Evolutionary conservation across 2,113 vertebrate genomes (phyloP).

Genomic region (Rynchops niger): DNA sequence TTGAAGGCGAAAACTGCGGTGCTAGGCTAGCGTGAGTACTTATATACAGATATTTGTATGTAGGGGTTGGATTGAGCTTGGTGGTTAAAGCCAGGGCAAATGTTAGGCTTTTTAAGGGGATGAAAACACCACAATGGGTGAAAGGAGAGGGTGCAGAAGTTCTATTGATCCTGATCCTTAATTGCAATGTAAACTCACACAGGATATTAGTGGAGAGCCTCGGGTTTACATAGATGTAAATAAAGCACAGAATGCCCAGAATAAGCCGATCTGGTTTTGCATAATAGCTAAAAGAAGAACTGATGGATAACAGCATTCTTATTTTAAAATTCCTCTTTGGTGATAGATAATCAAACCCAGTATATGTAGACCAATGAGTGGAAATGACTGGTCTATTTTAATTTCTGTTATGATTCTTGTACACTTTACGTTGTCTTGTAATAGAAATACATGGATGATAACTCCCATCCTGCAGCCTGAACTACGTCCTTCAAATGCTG

Average conservation of each 20-base stretch:
- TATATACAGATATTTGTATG: background rate
- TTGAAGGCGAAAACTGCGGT: constrained; percentile 95
- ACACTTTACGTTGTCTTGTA: background rate
- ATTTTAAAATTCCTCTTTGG: background rate
- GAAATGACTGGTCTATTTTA: background rate
- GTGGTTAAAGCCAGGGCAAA: background rate
- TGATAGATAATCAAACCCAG: background rate
- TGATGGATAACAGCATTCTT: background rate
- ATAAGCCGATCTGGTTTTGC: background rate
- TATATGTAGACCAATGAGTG: background rate
- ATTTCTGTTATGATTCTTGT: background rate
- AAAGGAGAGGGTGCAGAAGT: background rate
- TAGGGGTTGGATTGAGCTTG: background rate
- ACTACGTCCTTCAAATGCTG: background rate
- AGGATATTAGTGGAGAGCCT: background rate
- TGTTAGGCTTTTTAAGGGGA: background rate
- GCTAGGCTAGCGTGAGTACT: constrained; percentile 93
- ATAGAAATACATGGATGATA: background rate
- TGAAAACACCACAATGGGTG: background rate
- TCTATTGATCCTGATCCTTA: background rate
- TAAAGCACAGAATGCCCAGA: background rate
- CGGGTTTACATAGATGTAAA: background rate
- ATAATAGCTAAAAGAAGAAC: background rate
- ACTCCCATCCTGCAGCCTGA: background rate
- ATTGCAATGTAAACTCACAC: background rate